phyloP scores from a whole-genome alignment of 2,113 vertebrate genomes.

The Gavialis gangeticus region DNA sequence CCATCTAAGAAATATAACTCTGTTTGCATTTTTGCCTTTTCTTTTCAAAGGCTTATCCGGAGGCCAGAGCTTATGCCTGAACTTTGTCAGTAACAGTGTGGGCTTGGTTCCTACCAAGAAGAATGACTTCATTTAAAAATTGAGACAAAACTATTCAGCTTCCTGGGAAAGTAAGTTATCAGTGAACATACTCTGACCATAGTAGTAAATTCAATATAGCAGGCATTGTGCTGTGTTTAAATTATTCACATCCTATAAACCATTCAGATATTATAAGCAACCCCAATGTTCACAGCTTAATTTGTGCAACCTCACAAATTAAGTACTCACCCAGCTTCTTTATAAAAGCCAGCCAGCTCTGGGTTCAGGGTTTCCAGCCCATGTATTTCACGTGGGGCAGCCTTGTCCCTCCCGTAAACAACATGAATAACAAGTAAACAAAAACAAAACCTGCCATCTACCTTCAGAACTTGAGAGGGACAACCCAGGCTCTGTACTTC shows the following conservation, averaged over 20 bases:
- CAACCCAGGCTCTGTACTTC: too few species aligned
- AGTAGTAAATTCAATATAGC: not conserved
- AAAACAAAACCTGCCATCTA: too few species aligned
- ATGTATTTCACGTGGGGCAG: too few species aligned
- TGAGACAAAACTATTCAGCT: rapidly evolving
- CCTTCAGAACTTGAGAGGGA: too few species aligned
- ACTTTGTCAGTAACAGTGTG: not conserved
- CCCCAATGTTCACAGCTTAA: not conserved
- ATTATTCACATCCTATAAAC: not conserved
- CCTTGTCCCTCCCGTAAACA: too few species aligned
- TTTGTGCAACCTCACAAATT: too few species aligned
- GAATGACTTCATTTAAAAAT: not conserved
- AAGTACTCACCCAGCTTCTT: too few species aligned
- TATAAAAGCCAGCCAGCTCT: too few species aligned
- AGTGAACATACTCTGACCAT: rapidly evolving
- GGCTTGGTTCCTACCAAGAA: not conserved
- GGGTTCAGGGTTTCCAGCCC: too few species aligned
- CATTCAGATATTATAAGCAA: not conserved
- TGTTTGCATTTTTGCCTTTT: not conserved
- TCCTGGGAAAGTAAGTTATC: not conserved
- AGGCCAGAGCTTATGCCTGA: rapidly evolving
- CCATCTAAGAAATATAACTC: not conserved
- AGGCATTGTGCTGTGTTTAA: not conserved
- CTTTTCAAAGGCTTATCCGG: not conserved
- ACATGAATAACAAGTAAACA: too few species aligned